phyloP scores from a whole-genome alignment of 2,113 vertebrate genomes.

The Hirundichthys speculiger region DNA sequence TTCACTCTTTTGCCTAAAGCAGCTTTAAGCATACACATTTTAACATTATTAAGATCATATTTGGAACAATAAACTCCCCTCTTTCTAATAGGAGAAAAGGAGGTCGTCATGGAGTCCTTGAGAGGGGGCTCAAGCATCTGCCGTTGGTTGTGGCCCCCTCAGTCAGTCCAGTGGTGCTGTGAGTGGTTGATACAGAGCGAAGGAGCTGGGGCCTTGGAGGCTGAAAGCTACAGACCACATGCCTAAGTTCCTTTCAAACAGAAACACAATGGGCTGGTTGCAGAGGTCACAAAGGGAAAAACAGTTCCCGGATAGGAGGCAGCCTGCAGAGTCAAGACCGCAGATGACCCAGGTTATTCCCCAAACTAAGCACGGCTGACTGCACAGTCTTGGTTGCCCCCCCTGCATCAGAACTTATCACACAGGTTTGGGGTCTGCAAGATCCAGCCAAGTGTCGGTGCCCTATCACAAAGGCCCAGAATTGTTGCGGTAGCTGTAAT shows the following conservation, averaged over 20 bases:
- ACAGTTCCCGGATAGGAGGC: constrained; percentile 4
- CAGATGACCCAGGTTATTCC: constrained; percentile 9
- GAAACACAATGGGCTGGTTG: neutral
- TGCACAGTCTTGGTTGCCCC: neutral
- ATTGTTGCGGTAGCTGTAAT: constrained; percentile 84
- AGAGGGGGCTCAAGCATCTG: constrained; percentile 37
- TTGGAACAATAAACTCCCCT: constrained; percentile 34
- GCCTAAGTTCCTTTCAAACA: neutral
- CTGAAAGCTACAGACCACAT: constrained; percentile 30
- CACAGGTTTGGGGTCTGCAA: constrained; percentile 38
- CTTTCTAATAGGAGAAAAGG: constrained; percentile 46
- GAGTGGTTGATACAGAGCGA: constrained; percentile 61
- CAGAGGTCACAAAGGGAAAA: constrained; percentile 8
- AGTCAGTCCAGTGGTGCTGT: constrained; percentile 71
- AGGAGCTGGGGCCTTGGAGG: constrained; percentile 22
- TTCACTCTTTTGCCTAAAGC: constrained; percentile 29
- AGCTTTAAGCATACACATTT: constrained; percentile 36
- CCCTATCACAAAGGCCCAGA: constrained; percentile 74
- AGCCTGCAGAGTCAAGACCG: constrained; percentile 8
- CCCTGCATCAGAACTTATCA: neutral
- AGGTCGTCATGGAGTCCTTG: constrained; percentile 43
- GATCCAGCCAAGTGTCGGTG: constrained; percentile 26
- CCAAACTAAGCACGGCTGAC: constrained; percentile 18
- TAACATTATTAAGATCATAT: constrained; percentile 42
- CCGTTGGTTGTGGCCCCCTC: constrained; percentile 33